Conservation (phyloP, 2,888 invertebrate genomes). For the Empis livida region DNA sequence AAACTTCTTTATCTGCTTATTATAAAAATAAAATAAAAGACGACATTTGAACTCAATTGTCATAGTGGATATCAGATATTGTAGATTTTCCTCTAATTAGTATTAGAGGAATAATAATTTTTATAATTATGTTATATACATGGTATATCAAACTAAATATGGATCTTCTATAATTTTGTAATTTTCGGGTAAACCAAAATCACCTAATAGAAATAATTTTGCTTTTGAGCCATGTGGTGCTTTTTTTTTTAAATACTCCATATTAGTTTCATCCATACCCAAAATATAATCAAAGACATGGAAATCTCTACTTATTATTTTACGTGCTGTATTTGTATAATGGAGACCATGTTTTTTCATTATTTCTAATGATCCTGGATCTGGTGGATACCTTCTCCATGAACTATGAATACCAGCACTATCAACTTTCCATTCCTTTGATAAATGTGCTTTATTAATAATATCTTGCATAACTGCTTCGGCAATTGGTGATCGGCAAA, state of each 20-base stretch:
- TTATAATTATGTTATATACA: background rate
- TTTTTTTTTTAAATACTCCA: constrained; percentile 48
- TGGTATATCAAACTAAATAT: constrained; percentile 58
- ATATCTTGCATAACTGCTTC: constrained; percentile 78
- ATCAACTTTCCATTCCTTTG: constrained; percentile 66
- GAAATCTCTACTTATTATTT: constrained; percentile 61
- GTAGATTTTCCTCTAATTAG: constrained; percentile 59
- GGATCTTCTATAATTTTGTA: constrained; percentile 79
- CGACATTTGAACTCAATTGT: no score
- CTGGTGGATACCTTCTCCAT: constrained; percentile 78
- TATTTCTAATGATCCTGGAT: constrained; percentile 57
- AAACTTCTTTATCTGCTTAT: no score
- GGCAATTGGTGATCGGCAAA: constrained; percentile 90
- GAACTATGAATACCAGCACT: constrained; percentile 85
- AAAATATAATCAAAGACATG: constrained; percentile 75
- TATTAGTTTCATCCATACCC: constrained; percentile 89
- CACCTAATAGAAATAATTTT: constrained; percentile 65
- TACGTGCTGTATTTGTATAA: constrained; percentile 66
- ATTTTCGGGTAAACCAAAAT: constrained; percentile 67
- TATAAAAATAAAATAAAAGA: no score
- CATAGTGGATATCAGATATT: constrained; percentile 53
- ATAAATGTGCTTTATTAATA: constrained; percentile 50
- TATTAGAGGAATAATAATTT: constrained; percentile 9
- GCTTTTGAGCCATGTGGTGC: constrained; percentile 54
- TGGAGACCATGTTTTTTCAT: constrained; percentile 60